Evolutionary conservation across 64 coral and sea anemone species (phyloP), one percentile per base, ranked within the genome.

Genomic region (Montipora efflorescens): DNA sequence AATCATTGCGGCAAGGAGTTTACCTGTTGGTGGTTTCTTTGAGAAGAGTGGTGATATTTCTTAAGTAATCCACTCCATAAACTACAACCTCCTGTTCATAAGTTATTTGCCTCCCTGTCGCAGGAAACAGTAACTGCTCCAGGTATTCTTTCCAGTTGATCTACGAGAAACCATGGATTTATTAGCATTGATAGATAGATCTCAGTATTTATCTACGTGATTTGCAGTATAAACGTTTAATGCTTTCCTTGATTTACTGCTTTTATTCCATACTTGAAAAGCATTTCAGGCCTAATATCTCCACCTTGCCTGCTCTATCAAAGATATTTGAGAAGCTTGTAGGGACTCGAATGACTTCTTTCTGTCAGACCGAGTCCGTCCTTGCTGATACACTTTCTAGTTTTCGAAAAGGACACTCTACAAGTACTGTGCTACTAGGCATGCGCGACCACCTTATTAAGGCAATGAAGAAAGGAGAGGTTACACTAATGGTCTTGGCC

Each of bases 21-120:
- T 67, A 93, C 91, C 82, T 87, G 76, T 87, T 93, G 8, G 91
- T 51, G 0, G 91, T 93, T 47, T 51, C 46, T 19, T 75, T 36
- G 8, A 93, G 59, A 23, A 93, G 47, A 18, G 61, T 14, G 7
- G 74, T 79, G 5, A 93, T 61, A 72, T 93, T 87, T 87, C 52
- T 87, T 18, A 93, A 15, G 46, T 79, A 87, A 78, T 93, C 73
- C 1, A 79, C 74, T 47, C 73, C 82, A 61, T 78, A 93, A 67
- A 87, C 82, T 12, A 87, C 73, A 87, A 93, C 47, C 18, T 36
- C 52, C 75, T 93, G 67, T 28, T 87, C 73, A 15, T 93, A 74
- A 0, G 91, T 51, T 18, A 93, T 53, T 9, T 84, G 81, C 36
- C 46, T 48, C 19, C 81, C 81, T 16, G 81, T 84, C 11, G 67